These are phyloP conservation scores for Paradoxurus hermaphroditus DNA, from an alignment of 2,113 vertebrate species.

Conservation along the genomic window DNA sequence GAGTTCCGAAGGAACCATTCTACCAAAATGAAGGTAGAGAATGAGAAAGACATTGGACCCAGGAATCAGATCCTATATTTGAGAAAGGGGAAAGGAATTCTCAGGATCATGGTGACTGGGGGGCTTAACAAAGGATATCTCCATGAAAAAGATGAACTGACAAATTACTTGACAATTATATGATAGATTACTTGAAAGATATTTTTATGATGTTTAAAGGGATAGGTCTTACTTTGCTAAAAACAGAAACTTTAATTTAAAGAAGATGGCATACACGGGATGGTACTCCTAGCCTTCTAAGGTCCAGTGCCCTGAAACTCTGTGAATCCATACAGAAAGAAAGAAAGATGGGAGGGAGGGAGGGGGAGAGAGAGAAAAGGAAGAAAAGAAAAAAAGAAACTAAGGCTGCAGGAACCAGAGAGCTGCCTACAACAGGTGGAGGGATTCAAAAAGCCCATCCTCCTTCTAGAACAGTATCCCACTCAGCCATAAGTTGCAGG, in stretches of 20 bases:
- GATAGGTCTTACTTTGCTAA: neutral
- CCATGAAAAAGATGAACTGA: neutral
- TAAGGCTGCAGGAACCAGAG: slow-evolving; percentile 92
- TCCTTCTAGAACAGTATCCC: slow-evolving; percentile 90
- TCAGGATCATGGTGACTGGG: neutral
- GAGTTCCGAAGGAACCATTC: neutral
- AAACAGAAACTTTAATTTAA: neutral
- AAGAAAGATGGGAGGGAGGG: neutral
- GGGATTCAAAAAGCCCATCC: slow-evolving; percentile 86
- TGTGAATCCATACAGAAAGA: neutral
- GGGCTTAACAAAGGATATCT: neutral
- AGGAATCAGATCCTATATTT: neutral
- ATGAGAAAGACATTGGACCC: neutral
- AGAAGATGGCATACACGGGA: neutral
- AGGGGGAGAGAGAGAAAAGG: too few relatives aligned
- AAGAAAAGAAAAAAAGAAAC: neutral
- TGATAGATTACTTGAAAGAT: neutral
- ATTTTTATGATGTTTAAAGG: neutral
- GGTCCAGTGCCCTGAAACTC: neutral
- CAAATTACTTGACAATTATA: neutral
- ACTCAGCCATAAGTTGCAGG: slow-evolving; percentile 90
- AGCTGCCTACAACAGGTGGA: slow-evolving; percentile 88
- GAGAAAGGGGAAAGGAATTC: neutral
- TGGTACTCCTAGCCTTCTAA: neutral
- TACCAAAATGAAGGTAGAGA: neutral